These are phyloP conservation scores for Schizopygopsis malacanthus DNA, from an alignment of 2,797 vertebrate species.

Conservation along the genomic window DNA sequence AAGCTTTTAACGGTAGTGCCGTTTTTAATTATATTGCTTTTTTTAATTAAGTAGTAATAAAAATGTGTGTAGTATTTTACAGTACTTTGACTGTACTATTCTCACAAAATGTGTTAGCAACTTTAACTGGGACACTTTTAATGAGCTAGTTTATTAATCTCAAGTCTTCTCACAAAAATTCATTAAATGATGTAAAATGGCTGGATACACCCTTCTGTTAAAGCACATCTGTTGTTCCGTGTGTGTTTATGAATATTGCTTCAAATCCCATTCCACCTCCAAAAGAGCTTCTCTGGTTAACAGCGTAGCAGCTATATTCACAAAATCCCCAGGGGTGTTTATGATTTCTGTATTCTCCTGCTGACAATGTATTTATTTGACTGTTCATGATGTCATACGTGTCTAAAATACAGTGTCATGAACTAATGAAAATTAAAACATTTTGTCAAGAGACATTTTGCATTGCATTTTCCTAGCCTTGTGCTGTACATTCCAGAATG, in stretches of 20 bases:
- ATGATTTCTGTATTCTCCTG: neutral
- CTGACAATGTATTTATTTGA: neutral
- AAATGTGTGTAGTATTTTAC: neutral
- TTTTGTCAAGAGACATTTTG: neutral
- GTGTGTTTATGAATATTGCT: neutral
- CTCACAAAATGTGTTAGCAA: neutral
- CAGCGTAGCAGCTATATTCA: neutral
- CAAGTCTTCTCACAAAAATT: neutral
- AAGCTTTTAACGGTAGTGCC: neutral
- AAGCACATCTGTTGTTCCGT: constrained; percentile 11
- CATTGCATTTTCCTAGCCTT: neutral
- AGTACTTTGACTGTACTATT: neutral
- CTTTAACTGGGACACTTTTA: neutral
- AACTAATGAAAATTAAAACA: neutral
- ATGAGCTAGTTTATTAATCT: constrained; percentile 3
- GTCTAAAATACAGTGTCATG: neutral
- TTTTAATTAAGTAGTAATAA: no score
- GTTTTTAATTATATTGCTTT: neutral
- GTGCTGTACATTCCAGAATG: neutral
- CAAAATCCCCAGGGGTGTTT: neutral
- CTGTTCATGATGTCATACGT: neutral
- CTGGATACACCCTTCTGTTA: neutral
- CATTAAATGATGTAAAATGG: neutral
- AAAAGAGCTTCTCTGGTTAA: neutral
- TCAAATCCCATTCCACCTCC: neutral